Conservation (phyloP, 2,113 vertebrate genomes). For the Corvus hawaiiensis region DNA sequence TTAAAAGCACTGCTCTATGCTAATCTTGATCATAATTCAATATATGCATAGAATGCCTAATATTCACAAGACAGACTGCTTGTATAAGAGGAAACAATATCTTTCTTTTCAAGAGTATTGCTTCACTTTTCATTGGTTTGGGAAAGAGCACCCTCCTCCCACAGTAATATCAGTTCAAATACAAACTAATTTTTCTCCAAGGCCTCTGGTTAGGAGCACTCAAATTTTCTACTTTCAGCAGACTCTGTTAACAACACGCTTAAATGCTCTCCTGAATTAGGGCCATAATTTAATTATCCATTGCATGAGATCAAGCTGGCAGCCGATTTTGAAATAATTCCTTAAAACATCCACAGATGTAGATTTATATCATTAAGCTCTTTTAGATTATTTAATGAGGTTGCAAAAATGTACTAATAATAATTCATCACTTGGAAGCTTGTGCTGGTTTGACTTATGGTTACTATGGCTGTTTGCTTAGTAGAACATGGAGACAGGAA, state of each 20-base stretch:
- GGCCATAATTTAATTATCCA: background rate
- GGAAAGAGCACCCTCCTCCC: background rate
- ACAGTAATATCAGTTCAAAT: background rate
- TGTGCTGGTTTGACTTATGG: background rate
- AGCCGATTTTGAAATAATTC: background rate
- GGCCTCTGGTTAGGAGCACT: background rate
- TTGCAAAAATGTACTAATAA: background rate
- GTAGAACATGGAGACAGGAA: background rate
- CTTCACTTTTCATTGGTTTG: background rate
- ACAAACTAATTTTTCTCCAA: background rate
- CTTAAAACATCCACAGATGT: constrained; percentile 8
- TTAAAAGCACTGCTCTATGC: background rate
- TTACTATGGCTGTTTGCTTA: background rate
- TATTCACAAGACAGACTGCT: background rate
- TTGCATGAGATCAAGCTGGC: background rate
- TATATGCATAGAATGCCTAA: background rate
- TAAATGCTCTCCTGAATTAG: background rate
- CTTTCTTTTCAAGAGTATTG: background rate
- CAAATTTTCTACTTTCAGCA: background rate
- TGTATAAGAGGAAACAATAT: background rate
- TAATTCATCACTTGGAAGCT: background rate
- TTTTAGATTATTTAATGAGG: constrained; percentile 16
- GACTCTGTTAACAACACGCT: background rate
- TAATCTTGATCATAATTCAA: background rate
- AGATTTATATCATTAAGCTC: constrained; percentile 12